phyloP scores from a whole-genome alignment of 2,113 vertebrate species.

The Pao palembangensis region DNA sequence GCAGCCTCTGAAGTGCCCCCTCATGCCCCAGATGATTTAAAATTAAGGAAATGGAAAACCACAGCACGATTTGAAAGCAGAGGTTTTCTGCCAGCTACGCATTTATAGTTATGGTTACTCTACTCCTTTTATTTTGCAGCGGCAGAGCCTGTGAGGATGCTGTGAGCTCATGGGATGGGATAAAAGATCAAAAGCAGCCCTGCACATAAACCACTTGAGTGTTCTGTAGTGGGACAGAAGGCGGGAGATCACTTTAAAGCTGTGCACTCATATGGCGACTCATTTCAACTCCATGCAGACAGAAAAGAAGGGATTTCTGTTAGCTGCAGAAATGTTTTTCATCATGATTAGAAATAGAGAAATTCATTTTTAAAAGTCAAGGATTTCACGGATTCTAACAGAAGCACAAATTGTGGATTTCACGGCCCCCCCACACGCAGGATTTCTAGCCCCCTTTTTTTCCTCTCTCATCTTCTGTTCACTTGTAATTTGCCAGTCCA shows the following conservation, averaged over 20 bases:
- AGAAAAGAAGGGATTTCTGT: neutral
- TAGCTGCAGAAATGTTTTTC: too few species aligned
- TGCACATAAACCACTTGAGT: constrained; percentile 46
- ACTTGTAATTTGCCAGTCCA: constrained; percentile 48
- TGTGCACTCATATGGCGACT: constrained; percentile 34
- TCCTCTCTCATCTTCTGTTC: constrained; percentile 29
- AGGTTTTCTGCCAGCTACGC: constrained; percentile 21
- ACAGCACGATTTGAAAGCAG: constrained; percentile 10
- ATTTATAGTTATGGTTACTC: constrained; percentile 39
- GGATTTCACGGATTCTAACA: constrained; percentile 27
- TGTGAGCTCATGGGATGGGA: constrained; percentile 46
- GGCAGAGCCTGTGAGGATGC: constrained; percentile 34
- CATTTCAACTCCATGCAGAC: neutral
- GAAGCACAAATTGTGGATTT: constrained; percentile 6
- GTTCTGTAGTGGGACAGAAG: constrained; percentile 29
- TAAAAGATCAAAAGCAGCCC: constrained; percentile 54
- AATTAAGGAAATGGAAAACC: constrained; percentile 7
- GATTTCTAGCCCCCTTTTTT: neutral
- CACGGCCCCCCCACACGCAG: neutral
- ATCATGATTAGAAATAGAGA: neutral
- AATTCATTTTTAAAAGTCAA: neutral
- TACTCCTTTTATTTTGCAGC: constrained; percentile 32
- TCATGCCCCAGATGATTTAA: constrained; percentile 15
- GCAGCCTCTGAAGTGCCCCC: constrained; percentile 19
- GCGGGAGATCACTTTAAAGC: constrained; percentile 31